Conservation (phyloP, 2,797 vertebrate genomes). For the Menidia menidia region DNA sequence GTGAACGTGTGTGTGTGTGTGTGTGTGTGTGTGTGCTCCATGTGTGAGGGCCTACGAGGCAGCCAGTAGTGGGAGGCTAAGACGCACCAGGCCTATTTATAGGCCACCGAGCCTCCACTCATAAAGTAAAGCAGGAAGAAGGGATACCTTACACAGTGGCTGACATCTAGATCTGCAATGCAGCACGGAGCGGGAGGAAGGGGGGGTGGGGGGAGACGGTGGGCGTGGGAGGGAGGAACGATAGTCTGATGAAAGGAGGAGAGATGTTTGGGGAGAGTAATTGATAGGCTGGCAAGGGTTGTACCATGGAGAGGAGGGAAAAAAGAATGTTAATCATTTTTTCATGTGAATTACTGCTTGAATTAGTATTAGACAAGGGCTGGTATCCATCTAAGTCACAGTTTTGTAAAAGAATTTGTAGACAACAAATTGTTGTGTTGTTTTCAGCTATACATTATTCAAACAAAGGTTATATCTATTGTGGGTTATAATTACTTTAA, state of each 20-base stretch:
- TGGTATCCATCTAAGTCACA: slow-evolving; percentile 2
- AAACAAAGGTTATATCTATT: not conserved
- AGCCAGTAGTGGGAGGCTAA: slow-evolving; percentile 69
- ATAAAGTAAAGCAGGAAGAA: slow-evolving; percentile 66
- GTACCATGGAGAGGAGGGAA: not conserved
- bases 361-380: not conserved
- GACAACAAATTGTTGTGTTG: not conserved
- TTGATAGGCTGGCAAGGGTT: slow-evolving; percentile 21
- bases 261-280: slow-evolving; percentile 22
- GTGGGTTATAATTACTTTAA: not conserved
- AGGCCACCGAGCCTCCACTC: slow-evolving; percentile 69
- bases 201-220: slow-evolving; percentile 11
- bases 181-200: slow-evolving; percentile 65
- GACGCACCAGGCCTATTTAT: slow-evolving; percentile 74
- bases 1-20: slow-evolving; percentile 34
- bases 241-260: slow-evolving; percentile 35
- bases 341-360: not conserved
- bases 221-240: slow-evolving; percentile 25
- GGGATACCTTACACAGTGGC: slow-evolving; percentile 73
- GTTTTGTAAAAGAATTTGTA: not conserved
- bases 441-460: not conserved
- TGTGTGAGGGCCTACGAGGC: slow-evolving; percentile 53
- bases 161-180: slow-evolving; percentile 82
- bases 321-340: not conserved
- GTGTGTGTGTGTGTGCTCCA: slow-evolving; percentile 46